Conservation (phyloP, 2,888 invertebrate species). For the Papilio gigon region DNA sequence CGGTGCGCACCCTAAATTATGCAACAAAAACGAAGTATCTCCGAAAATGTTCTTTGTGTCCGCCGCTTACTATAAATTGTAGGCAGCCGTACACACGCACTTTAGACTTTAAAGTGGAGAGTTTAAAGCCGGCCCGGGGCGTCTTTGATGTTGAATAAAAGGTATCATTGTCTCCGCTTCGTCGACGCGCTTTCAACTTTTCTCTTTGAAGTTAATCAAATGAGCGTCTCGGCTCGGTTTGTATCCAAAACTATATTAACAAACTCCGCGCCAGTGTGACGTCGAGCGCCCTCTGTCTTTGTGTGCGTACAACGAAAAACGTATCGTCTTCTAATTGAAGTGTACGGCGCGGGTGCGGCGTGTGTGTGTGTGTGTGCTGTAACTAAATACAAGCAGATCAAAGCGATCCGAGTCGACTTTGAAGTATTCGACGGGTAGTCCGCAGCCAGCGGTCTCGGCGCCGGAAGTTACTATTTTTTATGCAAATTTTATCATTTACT, state of each 20-base stretch:
- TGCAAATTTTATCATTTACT: conserved; percentile 36
- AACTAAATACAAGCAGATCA: conserved; percentile 71
- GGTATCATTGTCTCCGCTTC: conserved; percentile 73
- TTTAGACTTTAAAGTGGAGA: conserved; percentile 53
- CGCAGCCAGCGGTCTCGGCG: conserved; percentile 46
- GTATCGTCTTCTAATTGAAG: conserved; percentile 66
- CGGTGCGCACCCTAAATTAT: conserved; percentile 51
- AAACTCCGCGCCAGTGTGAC: conserved; percentile 58
- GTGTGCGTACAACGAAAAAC: conserved; percentile 60
- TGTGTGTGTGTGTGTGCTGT: conserved; percentile 59
- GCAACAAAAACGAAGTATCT: conserved; percentile 53
- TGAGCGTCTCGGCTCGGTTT: conserved; percentile 66
- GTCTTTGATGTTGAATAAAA: conserved; percentile 74
- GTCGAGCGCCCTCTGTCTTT: conserved; percentile 47
- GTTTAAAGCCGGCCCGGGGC: conserved; percentile 60
- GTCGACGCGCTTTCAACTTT: conserved; percentile 69
- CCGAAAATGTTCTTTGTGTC: conserved; percentile 52
- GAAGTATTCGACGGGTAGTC: conserved; percentile 58
- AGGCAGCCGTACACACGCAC: conserved; percentile 47
- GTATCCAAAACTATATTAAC: conserved; percentile 67
- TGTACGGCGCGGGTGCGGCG: conserved; percentile 55
- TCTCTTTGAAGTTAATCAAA: conserved; percentile 75
- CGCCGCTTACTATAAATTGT: conserved; percentile 53
- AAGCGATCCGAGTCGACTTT: conserved; percentile 67
- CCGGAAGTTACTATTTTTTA: conserved; percentile 56